Base-by-base conservation (phyloP, 2,113 vertebrate genomes). In the Urocolius indicus region DNA sequence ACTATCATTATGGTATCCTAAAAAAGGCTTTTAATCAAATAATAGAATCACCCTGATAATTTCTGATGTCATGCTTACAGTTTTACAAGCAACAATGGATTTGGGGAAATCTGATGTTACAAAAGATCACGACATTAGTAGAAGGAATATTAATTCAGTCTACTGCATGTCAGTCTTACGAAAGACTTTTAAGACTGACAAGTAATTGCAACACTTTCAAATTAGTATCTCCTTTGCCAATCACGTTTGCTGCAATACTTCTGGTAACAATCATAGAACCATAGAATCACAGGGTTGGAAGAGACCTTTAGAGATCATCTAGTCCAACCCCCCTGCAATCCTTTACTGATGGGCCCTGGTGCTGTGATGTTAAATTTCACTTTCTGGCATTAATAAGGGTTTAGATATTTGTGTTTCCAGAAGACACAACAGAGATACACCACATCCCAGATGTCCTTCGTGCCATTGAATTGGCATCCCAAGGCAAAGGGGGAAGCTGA, bases 381-480 rank as follows among this genome's bases (percentile, higher is more conserved):
- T 83, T 48, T 43, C 78, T 30, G 57, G 45, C 58, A 16, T 57
- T 59, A 67, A 30, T 46, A 54, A 76, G 41, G 4, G 4, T 94
- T 68, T 75, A 73, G 43, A 51, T 8, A 26, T 69, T 55, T 61
- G 5, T 45, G 19, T 41, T 76, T 68, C 58, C 26, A 24, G 48
- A 52, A 81, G 59, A 84, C 4, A 11, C 17, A 26, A 11, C 24
- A 51, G 29, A 72, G 17, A 23, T 9, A 30, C 30, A 76, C 17
- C 51, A 51, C 84, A 34, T 6, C 20, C 23, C 32, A 14, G 21
- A 30, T 11, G 75, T 26, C 13, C 52, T 79, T 45, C 32, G 16
- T 24, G n/a, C 22, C 36, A 11, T 5, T 14, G 32, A 59, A 55
- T 14, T 5, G 20, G 2, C 1, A 0, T 26, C 57, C 26, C 4